Percentiles rank a stretch among this genome's conserved stretches.
These are phyloP conservation scores for Spongia lamella DNA, from an alignment of 37 sponge, comb jelly and placozoan genomes.

Conservation along the genomic window DNA sequence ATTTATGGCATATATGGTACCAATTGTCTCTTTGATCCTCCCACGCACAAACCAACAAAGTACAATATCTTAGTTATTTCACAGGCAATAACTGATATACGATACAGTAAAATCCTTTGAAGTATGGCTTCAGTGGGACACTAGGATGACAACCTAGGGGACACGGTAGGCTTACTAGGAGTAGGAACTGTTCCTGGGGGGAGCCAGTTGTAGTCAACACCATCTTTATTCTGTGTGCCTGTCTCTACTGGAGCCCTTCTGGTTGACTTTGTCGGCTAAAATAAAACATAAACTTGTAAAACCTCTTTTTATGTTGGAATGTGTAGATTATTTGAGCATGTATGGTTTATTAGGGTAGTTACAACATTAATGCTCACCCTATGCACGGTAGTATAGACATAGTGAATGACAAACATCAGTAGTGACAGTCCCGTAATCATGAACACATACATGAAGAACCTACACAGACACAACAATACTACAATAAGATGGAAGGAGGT, in stretches of 20 bases:
- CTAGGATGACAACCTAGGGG: not conserved
- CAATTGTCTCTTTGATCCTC: too few relatives aligned
- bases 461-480: not conserved
- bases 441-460: conserved; percentile 94
- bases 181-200: conserved; percentile 55
- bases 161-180: conserved; percentile 47
- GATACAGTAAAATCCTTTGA: too few relatives aligned
- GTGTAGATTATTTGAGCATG: not conserved
- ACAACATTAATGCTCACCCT: conserved; percentile 40
- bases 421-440: conserved; percentile 84
- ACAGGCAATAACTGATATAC: too few relatives aligned
- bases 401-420: conserved; percentile 81
- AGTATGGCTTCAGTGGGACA: too few relatives aligned
- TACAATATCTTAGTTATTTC: too few relatives aligned
- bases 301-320: not conserved
- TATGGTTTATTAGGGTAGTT: too few relatives aligned
- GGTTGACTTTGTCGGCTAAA: too few relatives aligned
- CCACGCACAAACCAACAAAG: too few relatives aligned
- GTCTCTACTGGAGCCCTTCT: conserved; percentile 42
- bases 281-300: not conserved
- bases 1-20: too few relatives aligned
- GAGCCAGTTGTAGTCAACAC: conserved; percentile 72
- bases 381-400: conserved; percentile 76
- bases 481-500: not conserved
- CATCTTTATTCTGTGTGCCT: conserved; percentile 66